Percentiles rank a stretch among this genome's conserved stretches.
Conservation (phyloP, 2,888 invertebrate genomes). For the Caprella mutica region DNA sequence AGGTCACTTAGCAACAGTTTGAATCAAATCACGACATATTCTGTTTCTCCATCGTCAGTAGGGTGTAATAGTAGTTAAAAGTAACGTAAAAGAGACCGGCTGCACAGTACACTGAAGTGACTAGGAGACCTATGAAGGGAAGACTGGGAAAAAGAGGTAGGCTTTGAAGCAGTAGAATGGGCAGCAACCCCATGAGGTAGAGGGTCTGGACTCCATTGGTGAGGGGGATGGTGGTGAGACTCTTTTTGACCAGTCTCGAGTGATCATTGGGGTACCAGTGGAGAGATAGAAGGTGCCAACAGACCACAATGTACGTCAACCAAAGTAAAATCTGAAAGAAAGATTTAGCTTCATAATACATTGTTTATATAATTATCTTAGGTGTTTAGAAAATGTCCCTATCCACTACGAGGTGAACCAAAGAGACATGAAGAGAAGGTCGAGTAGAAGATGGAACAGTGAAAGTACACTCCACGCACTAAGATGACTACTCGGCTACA, state of each 20-base stretch:
- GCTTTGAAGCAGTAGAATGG: not conserved
- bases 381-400: too few relatives aligned
- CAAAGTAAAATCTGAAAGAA: constrained; percentile 1
- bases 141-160: not conserved
- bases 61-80: too few relatives aligned
- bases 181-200: constrained; percentile 2
- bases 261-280: constrained; percentile 4
- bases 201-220: not conserved
- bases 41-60: too few relatives aligned
- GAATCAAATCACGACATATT: too few relatives aligned
- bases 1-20: too few relatives aligned
- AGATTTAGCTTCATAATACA: not conserved
- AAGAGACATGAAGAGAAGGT: too few relatives aligned
- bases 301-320: constrained; percentile 2
- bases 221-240: not conserved
- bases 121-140: not conserved
- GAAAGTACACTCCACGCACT: too few relatives aligned
- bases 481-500: too few relatives aligned
- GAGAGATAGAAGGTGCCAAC: constrained; percentile 2
- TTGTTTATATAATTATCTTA: not conserved
- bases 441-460: too few relatives aligned
- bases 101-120: not conserved
- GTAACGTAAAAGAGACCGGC: too few relatives aligned
- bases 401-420: too few relatives aligned
- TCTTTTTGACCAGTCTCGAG: not conserved